phyloP scores from a whole-genome alignment of 1,140 invertebrate genomes.

The Cydia strobilella region DNA sequence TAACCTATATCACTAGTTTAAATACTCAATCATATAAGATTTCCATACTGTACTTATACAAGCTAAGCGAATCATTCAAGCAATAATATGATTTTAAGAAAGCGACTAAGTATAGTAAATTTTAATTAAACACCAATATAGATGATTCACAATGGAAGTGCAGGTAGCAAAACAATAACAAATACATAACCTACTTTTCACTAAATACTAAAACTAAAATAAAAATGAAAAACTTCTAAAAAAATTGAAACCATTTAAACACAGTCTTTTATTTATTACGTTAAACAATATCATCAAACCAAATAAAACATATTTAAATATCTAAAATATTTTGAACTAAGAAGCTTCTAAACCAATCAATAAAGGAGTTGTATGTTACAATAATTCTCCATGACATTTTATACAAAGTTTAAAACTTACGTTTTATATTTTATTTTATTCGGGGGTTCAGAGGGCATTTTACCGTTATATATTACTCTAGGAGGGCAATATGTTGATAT shows the following conservation, averaged over 20 bases:
- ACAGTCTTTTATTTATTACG: neutral
- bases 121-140: neutral
- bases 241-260: neutral
- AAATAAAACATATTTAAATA: neutral
- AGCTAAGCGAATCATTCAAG: constrained; percentile 29
- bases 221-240: neutral
- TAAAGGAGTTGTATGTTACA: neutral
- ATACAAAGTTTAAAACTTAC: too few relatives aligned
- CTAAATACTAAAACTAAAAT: neutral
- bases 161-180: neutral
- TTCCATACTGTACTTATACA: too few relatives aligned
- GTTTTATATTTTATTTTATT: too few relatives aligned
- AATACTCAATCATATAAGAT: too few relatives aligned
- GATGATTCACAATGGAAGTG: constrained; percentile 8
- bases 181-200: neutral
- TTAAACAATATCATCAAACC: too few relatives aligned
- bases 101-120: neutral
- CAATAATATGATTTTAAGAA: neutral
- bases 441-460: too few relatives aligned
- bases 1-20: too few relatives aligned
- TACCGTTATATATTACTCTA: too few relatives aligned
- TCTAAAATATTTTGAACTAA: neutral
- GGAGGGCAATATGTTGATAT: too few relatives aligned
- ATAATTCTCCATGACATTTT: too few relatives aligned
- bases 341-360: constrained; percentile 1